Base-by-base conservation (phyloP, 2,888 invertebrate species). In the Amphimallon solstitiale region DNA sequence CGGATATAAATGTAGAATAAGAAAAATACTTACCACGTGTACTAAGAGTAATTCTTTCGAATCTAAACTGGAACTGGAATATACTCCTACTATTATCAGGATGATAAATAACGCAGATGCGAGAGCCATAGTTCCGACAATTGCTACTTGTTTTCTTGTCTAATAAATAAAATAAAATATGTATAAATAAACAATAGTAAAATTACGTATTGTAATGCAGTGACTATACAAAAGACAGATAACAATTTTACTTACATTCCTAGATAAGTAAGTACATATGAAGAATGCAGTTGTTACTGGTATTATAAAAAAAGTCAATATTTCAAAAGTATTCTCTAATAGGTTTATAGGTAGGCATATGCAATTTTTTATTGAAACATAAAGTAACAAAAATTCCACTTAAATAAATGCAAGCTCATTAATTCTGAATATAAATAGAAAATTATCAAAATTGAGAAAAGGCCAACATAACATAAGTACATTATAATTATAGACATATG, bases 1-100 rank as follows among this genome's bases (percentile, higher is more conserved):
- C n/a, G n/a, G n/a, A n/a, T n/a, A n/a, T n/a, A n/a, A n/a, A n/a
- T n/a, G n/a, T n/a, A n/a, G n/a, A n/a, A n/a, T n/a, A n/a, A n/a
- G n/a, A 51, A 15, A n/a, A 37, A 23, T 62, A 70, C 77, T 74
- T 75, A 77, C 78, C 66, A 77, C 71, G 62, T 78, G 78, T 6
- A 75, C 61, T 12, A 76, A 56, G 54, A 72, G 69, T 6, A 76
- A 54, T 52, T 74, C 70, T 49, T 71, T 74, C 15, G 69, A 54
- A 23, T 70, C 49, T 34, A 64, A 69, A 14, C 46, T 65, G 51
- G 14, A 52, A 49, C 60, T 70, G 46, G 56, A 45, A 2, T 61
- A 52, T 6, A 72, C 69, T 7, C 69, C 68, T 10, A 70, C 38
- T 2, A 54, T 63, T 17, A 74, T 69, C 9, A 74, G 14, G 17